Evolutionary conservation across 2,113 vertebrate genomes (phyloP), one percentile per base, ranked within the genome.

Genomic region (Sander lucioperca): DNA sequence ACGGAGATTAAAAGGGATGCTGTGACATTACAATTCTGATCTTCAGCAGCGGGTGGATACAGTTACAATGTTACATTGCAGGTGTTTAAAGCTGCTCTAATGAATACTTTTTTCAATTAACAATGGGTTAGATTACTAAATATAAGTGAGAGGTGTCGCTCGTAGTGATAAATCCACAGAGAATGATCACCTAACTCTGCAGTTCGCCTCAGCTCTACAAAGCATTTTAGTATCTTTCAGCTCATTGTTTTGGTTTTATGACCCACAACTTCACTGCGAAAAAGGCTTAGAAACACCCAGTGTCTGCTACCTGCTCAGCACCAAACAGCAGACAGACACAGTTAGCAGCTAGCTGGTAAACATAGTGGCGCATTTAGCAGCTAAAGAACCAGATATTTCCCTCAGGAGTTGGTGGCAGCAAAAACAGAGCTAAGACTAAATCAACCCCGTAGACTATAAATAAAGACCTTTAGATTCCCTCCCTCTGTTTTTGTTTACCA

Each of bases 401-500:
- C 10, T 43, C 10, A 43, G 10, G 10, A 43, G 9, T 43, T 43
- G 39, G 39, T 43, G 2, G 39, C 39, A 43, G 11, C 39, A 43
- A 56, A 23, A 62, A 9, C 16, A 10, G 59, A 62, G 9, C 59
- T 21, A 19, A 43, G 39, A 43, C 39, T 43, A 43, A 43, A 43
- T 43, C 39, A 10, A 39, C 39, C 39, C 8, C 2, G 0, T 43
- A 43, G 39, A 11, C 39, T 11, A 43, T 33, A 43, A 66, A 30
- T 65, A 74, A 77, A 80, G 8, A 58, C 4, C 23, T n/a, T 54
- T 25, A n/a, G 56, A 45, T 67, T 72, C 45, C 64, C 18, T 69
- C 16, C 5, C 12, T 36, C 6, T 64, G 16, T 54, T 77, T 66
- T 53, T 77, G 68, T 85, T 77, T 63, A 86, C 53, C 16, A 21